Percentiles rank a stretch among this genome's conserved stretches.
Conservation (phyloP, 2,113 vertebrate species). For the Bungarus multicinctus region DNA sequence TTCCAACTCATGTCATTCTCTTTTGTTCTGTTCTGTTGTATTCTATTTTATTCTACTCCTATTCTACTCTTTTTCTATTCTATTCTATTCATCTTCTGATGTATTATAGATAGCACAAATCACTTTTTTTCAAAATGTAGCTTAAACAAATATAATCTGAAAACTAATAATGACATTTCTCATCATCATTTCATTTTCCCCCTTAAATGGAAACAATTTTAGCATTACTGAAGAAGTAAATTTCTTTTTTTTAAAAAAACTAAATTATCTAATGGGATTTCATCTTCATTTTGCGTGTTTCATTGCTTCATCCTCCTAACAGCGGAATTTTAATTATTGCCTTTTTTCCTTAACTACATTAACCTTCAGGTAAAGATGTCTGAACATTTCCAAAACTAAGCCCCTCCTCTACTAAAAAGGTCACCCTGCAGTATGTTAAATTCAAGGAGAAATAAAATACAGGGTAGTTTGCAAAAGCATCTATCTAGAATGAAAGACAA, state of each 20-base stretch:
- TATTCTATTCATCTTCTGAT: neutral
- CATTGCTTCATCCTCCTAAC: neutral
- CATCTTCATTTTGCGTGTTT: neutral
- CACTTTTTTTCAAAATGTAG: accelerated
- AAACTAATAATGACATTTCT: neutral
- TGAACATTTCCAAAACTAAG: neutral
- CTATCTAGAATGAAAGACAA: neutral
- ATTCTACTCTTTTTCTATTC: too few relatives aligned
- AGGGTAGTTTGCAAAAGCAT: neutral
- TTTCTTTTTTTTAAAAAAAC: neutral
- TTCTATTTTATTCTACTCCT: too few relatives aligned
- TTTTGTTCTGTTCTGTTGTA: too few relatives aligned
- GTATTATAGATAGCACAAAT: neutral
- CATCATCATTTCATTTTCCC: neutral
- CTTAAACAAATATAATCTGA: neutral
- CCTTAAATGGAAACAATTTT: neutral
- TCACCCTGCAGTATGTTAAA: neutral
- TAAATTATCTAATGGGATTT: neutral
- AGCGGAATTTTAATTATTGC: conserved; percentile 2
- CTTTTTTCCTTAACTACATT: neutral
- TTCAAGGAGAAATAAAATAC: neutral
- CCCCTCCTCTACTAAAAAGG: neutral
- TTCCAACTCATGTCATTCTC: too few relatives aligned
- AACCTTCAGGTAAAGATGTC: neutral
- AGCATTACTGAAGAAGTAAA: conserved; percentile 11